Evolutionary conservation across 2,888 invertebrate genomes (phyloP).

Genomic region (Lomographa bimaculata): DNA sequence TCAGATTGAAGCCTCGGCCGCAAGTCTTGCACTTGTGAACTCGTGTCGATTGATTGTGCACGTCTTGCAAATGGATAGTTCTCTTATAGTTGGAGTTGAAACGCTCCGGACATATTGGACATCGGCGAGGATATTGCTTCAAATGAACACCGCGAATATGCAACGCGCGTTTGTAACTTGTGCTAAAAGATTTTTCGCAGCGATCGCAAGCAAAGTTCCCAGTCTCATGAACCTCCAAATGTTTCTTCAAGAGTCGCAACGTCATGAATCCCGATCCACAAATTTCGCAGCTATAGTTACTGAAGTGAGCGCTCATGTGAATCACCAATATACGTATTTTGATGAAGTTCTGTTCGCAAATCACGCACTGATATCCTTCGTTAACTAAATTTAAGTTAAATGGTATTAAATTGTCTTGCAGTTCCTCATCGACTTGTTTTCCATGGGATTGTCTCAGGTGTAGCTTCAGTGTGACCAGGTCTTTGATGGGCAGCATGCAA

Average conservation of each 20-base stretch:
- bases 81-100: slow-evolving; percentile 75
- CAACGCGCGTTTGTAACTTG: slow-evolving; percentile 64
- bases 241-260: slow-evolving; percentile 66
- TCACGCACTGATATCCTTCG: slow-evolving; percentile 63
- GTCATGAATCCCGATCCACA: slow-evolving; percentile 78
- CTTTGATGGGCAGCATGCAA: slow-evolving; percentile 48
- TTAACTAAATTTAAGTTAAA: slow-evolving; percentile 59
- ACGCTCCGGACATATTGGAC: slow-evolving; percentile 73
- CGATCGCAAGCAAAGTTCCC: slow-evolving; percentile 71
- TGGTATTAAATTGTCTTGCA: slow-evolving; percentile 74
- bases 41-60: slow-evolving; percentile 71
- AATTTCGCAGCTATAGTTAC: slow-evolving; percentile 74
- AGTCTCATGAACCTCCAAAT: slow-evolving; percentile 72
- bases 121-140: slow-evolving; percentile 66
- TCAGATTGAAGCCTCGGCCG: slow-evolving; percentile 68
- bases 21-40: slow-evolving; percentile 76
- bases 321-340: slow-evolving; percentile 72
- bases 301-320: slow-evolving; percentile 77
- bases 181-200: slow-evolving; percentile 70
- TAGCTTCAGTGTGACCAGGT: slow-evolving; percentile 55
- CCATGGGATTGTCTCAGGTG: slow-evolving; percentile 64
- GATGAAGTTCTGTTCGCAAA: slow-evolving; percentile 66
- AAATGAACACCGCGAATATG: slow-evolving; percentile 72
- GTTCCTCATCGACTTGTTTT: slow-evolving; percentile 61
- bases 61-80: slow-evolving; percentile 74